phyloP scores from a whole-genome alignment of 2,797 vertebrate species.

The Lycodopsis pacificus region DNA sequence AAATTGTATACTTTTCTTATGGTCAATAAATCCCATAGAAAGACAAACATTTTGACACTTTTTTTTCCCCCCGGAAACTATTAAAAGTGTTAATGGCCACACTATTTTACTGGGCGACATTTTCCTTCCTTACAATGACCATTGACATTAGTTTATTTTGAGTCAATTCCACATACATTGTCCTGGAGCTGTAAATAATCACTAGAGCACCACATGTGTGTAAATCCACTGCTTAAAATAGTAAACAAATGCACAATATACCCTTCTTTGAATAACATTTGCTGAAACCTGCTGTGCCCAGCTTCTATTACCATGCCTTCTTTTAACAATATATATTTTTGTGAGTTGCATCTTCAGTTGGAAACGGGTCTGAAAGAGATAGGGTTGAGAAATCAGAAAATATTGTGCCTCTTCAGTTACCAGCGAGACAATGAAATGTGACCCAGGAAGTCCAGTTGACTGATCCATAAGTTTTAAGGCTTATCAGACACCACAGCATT shows the following conservation, averaged over 20 bases:
- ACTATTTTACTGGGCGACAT: neutral
- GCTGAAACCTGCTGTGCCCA: neutral
- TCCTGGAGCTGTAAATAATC: neutral
- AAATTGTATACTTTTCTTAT: neutral
- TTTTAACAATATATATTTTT: neutral
- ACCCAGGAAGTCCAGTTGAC: neutral
- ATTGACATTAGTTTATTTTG: neutral
- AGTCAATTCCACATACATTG: neutral
- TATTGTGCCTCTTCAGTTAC: neutral
- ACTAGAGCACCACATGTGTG: neutral
- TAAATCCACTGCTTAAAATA: neutral
- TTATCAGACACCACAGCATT: neutral
- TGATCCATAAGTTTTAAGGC: neutral
- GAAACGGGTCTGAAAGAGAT: neutral
- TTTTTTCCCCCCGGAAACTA: neutral
- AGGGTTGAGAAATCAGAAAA: neutral
- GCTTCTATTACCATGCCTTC: neutral
- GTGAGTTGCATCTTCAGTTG: neutral
- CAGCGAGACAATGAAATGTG: neutral
- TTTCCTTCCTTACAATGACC: slow-evolving; percentile 1
- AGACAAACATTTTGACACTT: neutral
- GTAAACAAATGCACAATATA: neutral
- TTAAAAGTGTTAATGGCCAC: neutral
- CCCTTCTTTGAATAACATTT: neutral
- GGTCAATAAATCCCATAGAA: neutral